Conservation (phyloP, 2,888 invertebrate genomes). For the Drosophila anceps region DNA sequence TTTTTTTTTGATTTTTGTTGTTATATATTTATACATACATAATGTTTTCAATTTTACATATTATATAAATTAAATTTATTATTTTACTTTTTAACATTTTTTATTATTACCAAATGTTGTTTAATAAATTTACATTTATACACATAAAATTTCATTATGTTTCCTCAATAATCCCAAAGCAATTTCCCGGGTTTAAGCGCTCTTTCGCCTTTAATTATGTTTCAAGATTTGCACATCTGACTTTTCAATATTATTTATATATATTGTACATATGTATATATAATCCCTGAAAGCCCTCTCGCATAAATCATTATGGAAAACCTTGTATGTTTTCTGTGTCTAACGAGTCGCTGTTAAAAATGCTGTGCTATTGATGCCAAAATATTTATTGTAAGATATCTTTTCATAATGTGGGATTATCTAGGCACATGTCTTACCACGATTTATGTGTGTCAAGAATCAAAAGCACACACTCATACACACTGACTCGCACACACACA, state of each 20-base stretch:
- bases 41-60: too few relatives aligned
- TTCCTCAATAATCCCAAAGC: neutral
- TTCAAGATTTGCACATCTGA: neutral
- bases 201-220: neutral
- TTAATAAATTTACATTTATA: too few relatives aligned
- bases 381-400: slow-evolving; percentile 64
- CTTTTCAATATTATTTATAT: neutral
- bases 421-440: slow-evolving; percentile 66
- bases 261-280: neutral
- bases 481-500: slow-evolving; percentile 14
- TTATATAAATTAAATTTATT: too few relatives aligned
- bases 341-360: slow-evolving; percentile 59
- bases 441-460: slow-evolving; percentile 74
- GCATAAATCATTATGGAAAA: slow-evolving; percentile 14
- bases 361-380: slow-evolving; percentile 65
- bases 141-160: neutral
- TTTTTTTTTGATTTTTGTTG: too few relatives aligned
- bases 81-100: too few relatives aligned
- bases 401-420: slow-evolving; percentile 79
- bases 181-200: neutral
- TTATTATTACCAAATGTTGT: too few relatives aligned
- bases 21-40: too few relatives aligned
- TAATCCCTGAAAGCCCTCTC: neutral
- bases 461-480: slow-evolving; percentile 23
- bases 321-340: slow-evolving; percentile 2